phyloP scores from a whole-genome alignment of 1,140 invertebrate species.

The Pseudomyrmex gracilis region DNA sequence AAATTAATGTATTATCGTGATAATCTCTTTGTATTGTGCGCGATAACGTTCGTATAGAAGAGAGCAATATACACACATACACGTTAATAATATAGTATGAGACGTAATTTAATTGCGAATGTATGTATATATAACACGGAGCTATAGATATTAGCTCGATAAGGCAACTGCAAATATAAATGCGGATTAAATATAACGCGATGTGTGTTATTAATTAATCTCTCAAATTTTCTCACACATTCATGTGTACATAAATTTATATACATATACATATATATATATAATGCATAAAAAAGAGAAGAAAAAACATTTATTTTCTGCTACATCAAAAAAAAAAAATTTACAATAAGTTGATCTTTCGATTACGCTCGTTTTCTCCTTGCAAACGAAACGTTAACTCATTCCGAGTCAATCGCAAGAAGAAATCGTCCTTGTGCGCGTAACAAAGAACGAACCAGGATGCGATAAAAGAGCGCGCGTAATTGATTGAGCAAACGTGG shows the following conservation, averaged over 20 bases:
- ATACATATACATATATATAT: background rate
- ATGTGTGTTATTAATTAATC: slow-evolving; percentile 8
- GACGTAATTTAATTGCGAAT: slow-evolving; percentile 44
- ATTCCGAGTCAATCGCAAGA: background rate
- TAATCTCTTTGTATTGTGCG: slow-evolving; percentile 16
- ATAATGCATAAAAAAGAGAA: background rate
- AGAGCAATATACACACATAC: slow-evolving; percentile 24
- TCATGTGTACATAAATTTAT: too few relatives aligned
- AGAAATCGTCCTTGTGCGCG: background rate
- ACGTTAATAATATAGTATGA: slow-evolving; percentile 11
- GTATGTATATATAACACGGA: slow-evolving; percentile 6
- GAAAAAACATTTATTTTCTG: background rate
- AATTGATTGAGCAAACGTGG: slow-evolving; percentile 25
- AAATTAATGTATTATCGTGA: slow-evolving; percentile 35
- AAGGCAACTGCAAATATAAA: slow-evolving; percentile 24
- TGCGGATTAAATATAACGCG: background rate
- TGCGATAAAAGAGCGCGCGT: background rate
- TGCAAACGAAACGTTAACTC: too few relatives aligned
- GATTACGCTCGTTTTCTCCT: background rate
- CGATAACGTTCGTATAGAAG: slow-evolving; percentile 25
- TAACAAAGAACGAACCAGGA: slow-evolving; percentile 15
- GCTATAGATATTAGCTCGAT: slow-evolving; percentile 22
- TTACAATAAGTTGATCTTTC: background rate
- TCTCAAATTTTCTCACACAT: too few relatives aligned
- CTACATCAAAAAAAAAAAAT: background rate